Evolutionary conservation across 2,113 vertebrate species (phyloP).

Genomic region (Helogale parvula): DNA sequence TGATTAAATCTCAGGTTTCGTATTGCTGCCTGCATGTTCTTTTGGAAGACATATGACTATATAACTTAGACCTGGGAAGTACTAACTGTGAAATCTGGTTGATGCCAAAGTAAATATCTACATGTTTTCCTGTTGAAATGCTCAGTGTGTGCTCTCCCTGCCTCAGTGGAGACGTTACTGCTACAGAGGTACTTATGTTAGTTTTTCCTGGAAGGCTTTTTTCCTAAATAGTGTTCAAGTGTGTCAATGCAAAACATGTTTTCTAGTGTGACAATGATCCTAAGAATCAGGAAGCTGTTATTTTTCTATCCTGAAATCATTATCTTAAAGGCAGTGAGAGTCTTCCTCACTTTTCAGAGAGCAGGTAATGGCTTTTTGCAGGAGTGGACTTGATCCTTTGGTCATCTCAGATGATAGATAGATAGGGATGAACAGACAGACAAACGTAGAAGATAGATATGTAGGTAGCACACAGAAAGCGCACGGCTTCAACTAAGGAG

Average conservation of each 20-base stretch:
- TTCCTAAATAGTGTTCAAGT: background rate
- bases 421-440: background rate
- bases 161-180: background rate
- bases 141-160: background rate
- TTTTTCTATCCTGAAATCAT: background rate
- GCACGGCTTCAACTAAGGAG: background rate
- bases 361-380: background rate
- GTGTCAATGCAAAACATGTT: background rate
- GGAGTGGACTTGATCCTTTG: background rate
- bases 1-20: constrained; percentile 44
- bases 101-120: constrained; percentile 65
- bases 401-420: background rate
- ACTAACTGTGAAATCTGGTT: constrained; percentile 60
- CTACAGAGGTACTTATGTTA: background rate
- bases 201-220: constrained; percentile 17
- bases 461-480: background rate
- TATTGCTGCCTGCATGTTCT: constrained; percentile 34
- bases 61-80: constrained; percentile 58
- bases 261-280: background rate
- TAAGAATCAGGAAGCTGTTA: constrained; percentile 19
- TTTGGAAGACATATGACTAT: constrained; percentile 55
- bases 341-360: background rate
- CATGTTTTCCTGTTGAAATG: constrained; percentile 52
- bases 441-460: background rate
- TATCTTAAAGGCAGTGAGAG: constrained; percentile 2